These are phyloP conservation scores for Sphyrna mokarran DNA, from an alignment of 2,113 vertebrate species.

Conservation along the genomic window DNA sequence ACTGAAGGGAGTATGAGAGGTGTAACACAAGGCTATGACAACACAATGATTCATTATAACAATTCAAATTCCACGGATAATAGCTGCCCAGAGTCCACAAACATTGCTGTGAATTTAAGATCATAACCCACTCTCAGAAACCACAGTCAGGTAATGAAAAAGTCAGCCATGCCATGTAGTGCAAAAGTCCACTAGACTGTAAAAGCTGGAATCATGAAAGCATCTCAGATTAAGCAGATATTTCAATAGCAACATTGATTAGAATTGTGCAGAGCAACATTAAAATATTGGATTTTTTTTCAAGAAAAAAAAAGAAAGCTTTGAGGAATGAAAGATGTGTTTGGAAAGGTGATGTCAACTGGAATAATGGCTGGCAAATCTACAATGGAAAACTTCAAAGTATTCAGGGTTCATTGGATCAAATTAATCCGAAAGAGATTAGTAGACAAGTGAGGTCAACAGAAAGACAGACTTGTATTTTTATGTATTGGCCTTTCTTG, in stretches of 20 bases:
- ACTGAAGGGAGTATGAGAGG: background rate
- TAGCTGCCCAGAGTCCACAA: background rate
- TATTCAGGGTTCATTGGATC: background rate
- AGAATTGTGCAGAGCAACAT: background rate
- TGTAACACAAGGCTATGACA: background rate
- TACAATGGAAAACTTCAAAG: background rate
- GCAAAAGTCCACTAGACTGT: background rate
- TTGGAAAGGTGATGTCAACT: background rate
- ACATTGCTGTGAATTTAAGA: background rate
- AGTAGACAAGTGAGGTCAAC: background rate
- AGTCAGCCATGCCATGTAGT: background rate
- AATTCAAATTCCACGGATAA: background rate
- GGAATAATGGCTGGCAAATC: background rate
- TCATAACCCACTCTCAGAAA: background rate
- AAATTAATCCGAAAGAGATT: background rate
- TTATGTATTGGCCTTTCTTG: background rate
- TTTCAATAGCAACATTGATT: background rate
- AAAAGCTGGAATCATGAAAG: background rate
- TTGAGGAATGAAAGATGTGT: constrained; percentile 1
- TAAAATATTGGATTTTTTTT: background rate
- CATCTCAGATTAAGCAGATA: background rate
- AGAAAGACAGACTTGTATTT: background rate
- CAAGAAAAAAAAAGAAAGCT: background rate
- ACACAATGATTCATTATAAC: background rate
- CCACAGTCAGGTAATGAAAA: background rate